phyloP scores from a whole-genome alignment of 2,113 vertebrate species.

The Amazona guildingii region DNA sequence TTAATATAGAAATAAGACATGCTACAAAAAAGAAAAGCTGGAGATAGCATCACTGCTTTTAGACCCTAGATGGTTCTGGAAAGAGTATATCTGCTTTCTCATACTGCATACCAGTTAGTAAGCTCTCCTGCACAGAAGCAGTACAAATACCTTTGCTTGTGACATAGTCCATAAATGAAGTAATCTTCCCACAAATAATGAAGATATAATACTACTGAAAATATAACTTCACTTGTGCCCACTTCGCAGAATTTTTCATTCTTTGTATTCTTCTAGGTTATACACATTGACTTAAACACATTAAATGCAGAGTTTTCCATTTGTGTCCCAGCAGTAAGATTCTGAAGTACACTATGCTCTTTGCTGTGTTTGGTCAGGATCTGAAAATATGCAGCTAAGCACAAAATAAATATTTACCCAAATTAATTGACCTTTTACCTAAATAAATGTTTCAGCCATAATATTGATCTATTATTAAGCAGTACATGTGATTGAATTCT shows the following conservation, averaged over 20 bases:
- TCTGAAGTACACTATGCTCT: background rate
- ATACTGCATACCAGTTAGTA: background rate
- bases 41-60: background rate
- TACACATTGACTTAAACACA: background rate
- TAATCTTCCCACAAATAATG: rapidly evolving
- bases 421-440: background rate
- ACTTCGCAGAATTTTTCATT: background rate
- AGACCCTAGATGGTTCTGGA: background rate
- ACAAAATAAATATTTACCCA: background rate
- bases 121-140: background rate
- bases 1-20: background rate
- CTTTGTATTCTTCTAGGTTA: background rate
- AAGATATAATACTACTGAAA: background rate
- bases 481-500: background rate
- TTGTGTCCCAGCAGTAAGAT: background rate
- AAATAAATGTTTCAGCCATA: background rate
- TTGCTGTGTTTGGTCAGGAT: background rate
- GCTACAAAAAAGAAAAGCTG: background rate
- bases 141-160: background rate
- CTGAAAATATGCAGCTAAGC: background rate
- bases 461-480: background rate
- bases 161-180: background rate
- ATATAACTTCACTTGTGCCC: too few species aligned
- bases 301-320: background rate
- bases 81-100: background rate